Base-by-base conservation (phyloP, 2,797 vertebrate species). In the Rhinatrema bivittatum region DNA sequence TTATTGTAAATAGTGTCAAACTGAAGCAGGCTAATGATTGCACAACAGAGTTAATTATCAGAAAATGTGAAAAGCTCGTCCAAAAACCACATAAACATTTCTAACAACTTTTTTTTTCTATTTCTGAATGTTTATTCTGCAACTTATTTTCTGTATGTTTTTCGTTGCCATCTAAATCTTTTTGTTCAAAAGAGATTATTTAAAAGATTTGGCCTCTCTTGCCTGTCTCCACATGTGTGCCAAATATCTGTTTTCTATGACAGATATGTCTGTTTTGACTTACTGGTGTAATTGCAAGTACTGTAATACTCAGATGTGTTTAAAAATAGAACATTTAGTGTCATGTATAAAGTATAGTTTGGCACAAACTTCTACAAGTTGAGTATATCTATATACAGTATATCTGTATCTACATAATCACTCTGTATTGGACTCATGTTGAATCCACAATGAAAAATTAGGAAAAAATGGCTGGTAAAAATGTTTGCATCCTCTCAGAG, bases 221-320 rank as follows among this genome's bases (percentile, higher is more conserved):
- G 44, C 10, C 34, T 49, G 47, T 35, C 7, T 52, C 46, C 39
- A 24, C 10, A 4, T 52, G 41, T 54, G 25, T 55, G 44, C 50
- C 64, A 60, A 27, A 40, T n/a, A 27, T 72, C 68, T 78, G 62
- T 58, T 79, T 74, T 70, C 42, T 67, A 41, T 72, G 67, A 71
- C 62, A 44, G 12, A 9, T 39, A 6, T 14, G 39, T 66, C 53
- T 69, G 33, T 67, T 76, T 76, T 59, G 62, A 55, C 47, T 63
- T 65, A 58, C 4, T 39, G n/a, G 52, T 65, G 39, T 54, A 27
- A 53, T 56, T 66, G 55, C 49, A 54, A 46, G 41, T 60, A 30
- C 27, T 67, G 68, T 33, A 23, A 44, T 54, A 15, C 48, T 45
- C 60, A 56, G 29, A 70, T 53, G 56, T 33, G 20, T 43, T 50